Conservation (phyloP, 2,797 vertebrate genomes). For the Dryobates pubescens region DNA sequence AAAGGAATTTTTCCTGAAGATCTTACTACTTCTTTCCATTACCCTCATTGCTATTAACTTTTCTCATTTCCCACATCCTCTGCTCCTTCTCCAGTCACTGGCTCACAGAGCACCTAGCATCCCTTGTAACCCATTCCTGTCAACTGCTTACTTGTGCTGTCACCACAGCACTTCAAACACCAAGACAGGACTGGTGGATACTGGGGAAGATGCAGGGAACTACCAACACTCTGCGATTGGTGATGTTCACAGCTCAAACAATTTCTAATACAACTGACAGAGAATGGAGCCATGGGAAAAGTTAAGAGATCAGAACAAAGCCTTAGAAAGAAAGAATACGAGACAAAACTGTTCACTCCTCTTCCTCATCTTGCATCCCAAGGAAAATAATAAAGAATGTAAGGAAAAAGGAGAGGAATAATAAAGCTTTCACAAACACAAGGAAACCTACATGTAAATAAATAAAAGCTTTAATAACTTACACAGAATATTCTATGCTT, state of each 20-base stretch:
- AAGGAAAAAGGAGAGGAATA: neutral
- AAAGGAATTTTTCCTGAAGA: neutral
- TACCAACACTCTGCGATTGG: neutral
- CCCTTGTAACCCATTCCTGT: neutral
- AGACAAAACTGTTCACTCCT: neutral
- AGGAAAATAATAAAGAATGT: neutral
- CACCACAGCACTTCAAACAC: neutral
- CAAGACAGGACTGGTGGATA: neutral
- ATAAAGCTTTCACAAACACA: neutral
- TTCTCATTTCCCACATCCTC: neutral
- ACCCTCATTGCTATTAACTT: neutral
- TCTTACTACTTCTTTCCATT: neutral
- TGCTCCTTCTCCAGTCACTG: neutral
- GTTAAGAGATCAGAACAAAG: neutral
- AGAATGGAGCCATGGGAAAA: neutral
- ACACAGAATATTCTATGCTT: neutral
- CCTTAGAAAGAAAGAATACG: neutral
- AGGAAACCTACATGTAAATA: neutral
- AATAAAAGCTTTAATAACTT: neutral
- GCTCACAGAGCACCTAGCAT: neutral
- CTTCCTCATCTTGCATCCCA: neutral
- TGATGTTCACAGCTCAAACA: neutral
- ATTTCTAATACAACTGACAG: neutral
- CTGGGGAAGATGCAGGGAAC: neutral
- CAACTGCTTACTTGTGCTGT: neutral